Conservation (phyloP, 2,113 vertebrate genomes). For the Paracanthobrama guichenoti region DNA sequence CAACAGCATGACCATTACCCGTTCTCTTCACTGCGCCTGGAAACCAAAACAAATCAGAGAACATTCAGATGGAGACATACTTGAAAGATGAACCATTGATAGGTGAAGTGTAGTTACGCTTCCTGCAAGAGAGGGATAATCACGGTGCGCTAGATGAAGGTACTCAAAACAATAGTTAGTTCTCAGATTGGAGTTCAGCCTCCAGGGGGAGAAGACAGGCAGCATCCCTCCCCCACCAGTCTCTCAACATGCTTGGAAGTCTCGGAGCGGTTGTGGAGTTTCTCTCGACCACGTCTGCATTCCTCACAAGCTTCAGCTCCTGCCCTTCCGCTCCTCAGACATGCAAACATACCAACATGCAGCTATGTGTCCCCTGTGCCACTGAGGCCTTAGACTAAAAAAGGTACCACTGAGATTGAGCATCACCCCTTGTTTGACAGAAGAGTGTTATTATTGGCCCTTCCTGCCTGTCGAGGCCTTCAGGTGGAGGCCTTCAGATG, state of each 20-base stretch:
- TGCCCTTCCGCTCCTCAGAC: neutral
- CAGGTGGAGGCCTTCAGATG: slow-evolving; percentile 32
- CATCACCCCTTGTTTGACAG: neutral
- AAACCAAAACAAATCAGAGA: slow-evolving; percentile 30
- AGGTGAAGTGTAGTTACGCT: neutral
- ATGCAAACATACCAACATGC: neutral
- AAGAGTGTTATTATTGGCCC: slow-evolving; percentile 37
- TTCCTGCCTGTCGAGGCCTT: slow-evolving; percentile 7
- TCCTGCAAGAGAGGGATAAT: slow-evolving; percentile 14
- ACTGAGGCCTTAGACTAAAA: neutral
- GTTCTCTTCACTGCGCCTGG: neutral
- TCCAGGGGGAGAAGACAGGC: neutral
- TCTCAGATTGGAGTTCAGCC: slow-evolving; percentile 10
- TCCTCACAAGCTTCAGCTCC: neutral
- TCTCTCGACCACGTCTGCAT: slow-evolving; percentile 28
- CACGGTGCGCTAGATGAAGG: slow-evolving; percentile 11
- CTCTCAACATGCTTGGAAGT: slow-evolving; percentile 26
- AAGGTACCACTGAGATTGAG: neutral
- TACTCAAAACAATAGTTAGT: slow-evolving; percentile 11
- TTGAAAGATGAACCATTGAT: neutral
- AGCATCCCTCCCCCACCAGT: neutral
- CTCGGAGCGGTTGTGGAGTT: neutral
- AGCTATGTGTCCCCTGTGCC: neutral
- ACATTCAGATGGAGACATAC: slow-evolving; percentile 13
- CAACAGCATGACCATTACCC: slow-evolving; percentile 18